A percentile compares a stretch with the other conserved stretches of the same genome.
phyloP scores from a whole-genome alignment of 2,797 vertebrate genomes.

The Phoebastria nigripes region DNA sequence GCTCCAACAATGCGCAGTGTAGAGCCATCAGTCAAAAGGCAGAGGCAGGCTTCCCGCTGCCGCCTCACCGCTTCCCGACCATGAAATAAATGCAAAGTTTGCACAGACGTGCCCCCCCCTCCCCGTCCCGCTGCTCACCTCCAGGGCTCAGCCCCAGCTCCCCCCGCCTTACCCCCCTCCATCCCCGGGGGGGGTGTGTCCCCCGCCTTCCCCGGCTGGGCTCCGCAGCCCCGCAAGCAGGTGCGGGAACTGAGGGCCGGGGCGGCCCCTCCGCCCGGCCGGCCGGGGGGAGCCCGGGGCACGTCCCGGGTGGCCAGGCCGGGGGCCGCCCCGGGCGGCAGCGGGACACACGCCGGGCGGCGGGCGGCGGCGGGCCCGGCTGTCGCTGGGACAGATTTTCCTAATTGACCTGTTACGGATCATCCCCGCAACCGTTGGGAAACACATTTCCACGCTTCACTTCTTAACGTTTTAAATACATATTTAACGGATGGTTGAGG shows the following conservation, averaged over 20 bases:
- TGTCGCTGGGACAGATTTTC: conserved; percentile 62
- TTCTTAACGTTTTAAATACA: conserved; percentile 84
- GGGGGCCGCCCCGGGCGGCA: not conserved
- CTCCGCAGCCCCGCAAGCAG: not conserved
- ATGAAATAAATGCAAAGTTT: not conserved
- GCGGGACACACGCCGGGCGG: not conserved
- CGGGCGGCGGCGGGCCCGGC: not conserved
- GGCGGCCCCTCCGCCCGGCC: not conserved
- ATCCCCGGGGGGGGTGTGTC: too few species aligned
- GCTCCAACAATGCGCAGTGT: not conserved
- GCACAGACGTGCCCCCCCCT: not conserved
- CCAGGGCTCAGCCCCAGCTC: not conserved
- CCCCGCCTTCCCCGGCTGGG: too few species aligned
- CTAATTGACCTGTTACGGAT: conserved; percentile 83
- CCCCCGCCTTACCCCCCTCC: too few species aligned
- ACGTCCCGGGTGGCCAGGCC: not conserved
- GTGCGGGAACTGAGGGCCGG: not conserved
- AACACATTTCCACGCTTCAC: conserved; percentile 83
- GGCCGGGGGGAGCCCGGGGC: not conserved
- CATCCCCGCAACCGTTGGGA: conserved; percentile 84
- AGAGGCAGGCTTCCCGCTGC: not conserved
- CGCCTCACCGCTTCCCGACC: not conserved
- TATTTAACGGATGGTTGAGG: conserved; percentile 78
- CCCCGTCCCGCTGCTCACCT: not conserved
- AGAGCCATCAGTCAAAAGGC: not conserved